Conservation (phyloP, 2,888 invertebrate genomes). For the Notodonta dromedarius region DNA sequence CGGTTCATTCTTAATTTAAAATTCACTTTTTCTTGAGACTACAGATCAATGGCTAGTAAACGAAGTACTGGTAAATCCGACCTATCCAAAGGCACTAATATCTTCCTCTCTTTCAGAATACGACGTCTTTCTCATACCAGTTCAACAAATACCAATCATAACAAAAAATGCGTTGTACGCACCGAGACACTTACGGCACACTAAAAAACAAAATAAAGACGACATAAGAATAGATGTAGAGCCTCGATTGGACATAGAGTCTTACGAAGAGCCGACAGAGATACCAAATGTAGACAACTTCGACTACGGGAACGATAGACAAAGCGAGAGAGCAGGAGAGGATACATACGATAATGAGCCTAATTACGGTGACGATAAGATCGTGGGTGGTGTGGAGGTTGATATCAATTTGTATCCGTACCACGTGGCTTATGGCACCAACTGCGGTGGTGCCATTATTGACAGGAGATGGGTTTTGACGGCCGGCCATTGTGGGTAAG, state of each 20-base stretch:
- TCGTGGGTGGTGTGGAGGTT: slow-evolving; percentile 72
- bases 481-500: slow-evolving; percentile 80
- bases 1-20: no score
- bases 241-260: slow-evolving; percentile 57
- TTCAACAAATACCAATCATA: slow-evolving; percentile 35
- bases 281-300: slow-evolving; percentile 60
- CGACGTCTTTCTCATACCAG: slow-evolving; percentile 66
- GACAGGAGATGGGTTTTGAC: slow-evolving; percentile 70
- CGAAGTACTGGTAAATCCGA: no score
- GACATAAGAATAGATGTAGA: slow-evolving; percentile 57
- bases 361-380: slow-evolving; percentile 62
- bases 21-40: no score
- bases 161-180: slow-evolving; percentile 24
- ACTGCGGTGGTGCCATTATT: slow-evolving; percentile 77
- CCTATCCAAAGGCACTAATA: no score
- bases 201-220: slow-evolving; percentile 26
- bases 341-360: slow-evolving; percentile 27
- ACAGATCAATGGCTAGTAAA: neutral
- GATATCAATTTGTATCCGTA: slow-evolving; percentile 76
- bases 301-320: slow-evolving; percentile 52
- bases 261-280: slow-evolving; percentile 63
- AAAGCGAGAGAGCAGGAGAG: slow-evolving; percentile 21
- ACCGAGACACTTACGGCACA: slow-evolving; percentile 16
- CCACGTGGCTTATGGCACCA: slow-evolving; percentile 71
- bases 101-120: slow-evolving; percentile 42